A percentile compares a stretch with the other conserved stretches of the same genome.
Evolutionary conservation across 2,888 invertebrate genomes (phyloP).

Genomic region (Netelia inedita): DNA sequence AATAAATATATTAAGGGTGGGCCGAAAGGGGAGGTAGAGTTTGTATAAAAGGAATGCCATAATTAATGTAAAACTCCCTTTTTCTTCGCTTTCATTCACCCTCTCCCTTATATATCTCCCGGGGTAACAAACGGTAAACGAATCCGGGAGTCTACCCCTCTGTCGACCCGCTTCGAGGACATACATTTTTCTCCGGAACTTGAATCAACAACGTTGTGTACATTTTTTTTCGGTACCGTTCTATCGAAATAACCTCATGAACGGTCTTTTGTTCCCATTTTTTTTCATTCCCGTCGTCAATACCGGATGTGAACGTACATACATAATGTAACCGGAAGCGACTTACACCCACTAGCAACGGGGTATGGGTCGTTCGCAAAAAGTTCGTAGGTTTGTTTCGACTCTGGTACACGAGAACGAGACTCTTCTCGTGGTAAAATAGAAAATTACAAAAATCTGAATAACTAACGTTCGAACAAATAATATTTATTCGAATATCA

Average conservation of each 20-base stretch:
- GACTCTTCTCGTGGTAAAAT: too few relatives aligned
- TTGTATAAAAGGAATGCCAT: constrained; percentile 3
- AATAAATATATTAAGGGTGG: not conserved
- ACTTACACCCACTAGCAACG: too few relatives aligned
- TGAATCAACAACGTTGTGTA: constrained; percentile 23
- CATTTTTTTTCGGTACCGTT: not conserved
- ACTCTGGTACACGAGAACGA: too few relatives aligned
- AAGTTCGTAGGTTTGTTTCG: too few relatives aligned
- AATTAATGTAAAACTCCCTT: constrained; percentile 26
- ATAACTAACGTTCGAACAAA: too few relatives aligned
- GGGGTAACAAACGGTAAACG: constrained; percentile 16
- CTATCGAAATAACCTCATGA: not conserved
- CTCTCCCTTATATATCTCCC: not conserved
- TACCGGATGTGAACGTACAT: not conserved
- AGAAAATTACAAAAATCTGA: too few relatives aligned
- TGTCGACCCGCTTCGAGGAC: not conserved
- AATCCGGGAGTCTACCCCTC: not conserved
- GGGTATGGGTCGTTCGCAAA: too few relatives aligned
- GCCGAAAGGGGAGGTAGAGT: not conserved
- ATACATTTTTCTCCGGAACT: not conserved
- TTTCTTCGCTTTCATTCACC: not conserved
- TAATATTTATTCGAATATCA: too few relatives aligned
- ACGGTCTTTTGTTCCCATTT: constrained; percentile 12
- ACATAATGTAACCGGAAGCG: too few relatives aligned
- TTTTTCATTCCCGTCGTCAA: not conserved